phyloP scores from a whole-genome alignment of 2,113 vertebrate genomes.

The Leucoraja erinaceus region DNA sequence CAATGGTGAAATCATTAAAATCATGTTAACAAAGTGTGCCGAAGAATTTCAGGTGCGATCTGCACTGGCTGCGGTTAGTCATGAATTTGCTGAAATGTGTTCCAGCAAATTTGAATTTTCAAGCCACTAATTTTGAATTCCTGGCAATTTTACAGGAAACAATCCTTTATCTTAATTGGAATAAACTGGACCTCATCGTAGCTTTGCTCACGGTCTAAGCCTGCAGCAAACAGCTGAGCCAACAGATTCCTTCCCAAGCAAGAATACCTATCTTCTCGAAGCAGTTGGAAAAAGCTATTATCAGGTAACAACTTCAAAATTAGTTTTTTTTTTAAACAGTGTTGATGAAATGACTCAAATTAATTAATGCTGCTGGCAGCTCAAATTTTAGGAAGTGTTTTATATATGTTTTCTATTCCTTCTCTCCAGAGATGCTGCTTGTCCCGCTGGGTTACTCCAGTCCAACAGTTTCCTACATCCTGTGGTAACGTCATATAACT shows the following conservation, averaged over 20 bases:
- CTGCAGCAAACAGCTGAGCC: not conserved
- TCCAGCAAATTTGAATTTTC: no score
- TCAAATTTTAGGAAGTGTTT: not conserved
- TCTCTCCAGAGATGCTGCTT: no score
- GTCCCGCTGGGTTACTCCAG: no score
- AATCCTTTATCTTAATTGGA: constrained; percentile 22
- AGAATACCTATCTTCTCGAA: constrained; percentile 2
- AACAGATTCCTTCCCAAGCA: not conserved
- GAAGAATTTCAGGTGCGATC: no score
- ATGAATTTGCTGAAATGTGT: no score
- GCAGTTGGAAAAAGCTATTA: not conserved
- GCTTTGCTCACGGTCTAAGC: not conserved
- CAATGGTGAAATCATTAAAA: no score
- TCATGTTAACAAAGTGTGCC: no score
- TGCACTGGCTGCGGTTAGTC: no score
- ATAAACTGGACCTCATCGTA: not conserved
- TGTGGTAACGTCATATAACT: not conserved
- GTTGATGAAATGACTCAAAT: constrained; percentile 11
- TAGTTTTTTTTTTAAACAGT: not conserved
- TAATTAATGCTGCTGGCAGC: constrained; percentile 29
- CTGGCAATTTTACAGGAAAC: not conserved
- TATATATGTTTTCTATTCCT: not conserved
- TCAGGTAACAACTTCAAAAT: constrained; percentile 25
- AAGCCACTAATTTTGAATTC: no score
- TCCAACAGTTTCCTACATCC: not conserved